Base-by-base conservation (phyloP, 1,140 invertebrate species). In the Bicyclus anynana region DNA sequence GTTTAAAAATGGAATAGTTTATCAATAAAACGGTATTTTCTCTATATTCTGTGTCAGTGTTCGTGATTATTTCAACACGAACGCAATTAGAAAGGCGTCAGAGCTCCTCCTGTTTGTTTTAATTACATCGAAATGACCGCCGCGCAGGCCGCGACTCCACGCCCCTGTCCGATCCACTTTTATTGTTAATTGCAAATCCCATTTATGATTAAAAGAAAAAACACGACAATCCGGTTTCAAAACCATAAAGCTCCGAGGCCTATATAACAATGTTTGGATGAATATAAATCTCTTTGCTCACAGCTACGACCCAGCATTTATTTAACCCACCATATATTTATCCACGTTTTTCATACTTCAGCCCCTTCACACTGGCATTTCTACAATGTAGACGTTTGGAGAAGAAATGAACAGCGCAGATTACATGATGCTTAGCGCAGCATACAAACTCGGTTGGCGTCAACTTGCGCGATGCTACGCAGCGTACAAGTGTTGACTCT, bases 21-120 rank as follows among this genome's bases (percentile, higher is more conserved):
- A 20, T 23, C 16, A 14, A 26, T 21, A 20, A 40, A 35, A 58
- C 27, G 46, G 29, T 14, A 38, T 53, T 44, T 21, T 70, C 55
- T 71, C 67, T 68, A 67, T 70, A 67, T 72, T 67, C 63, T 73
- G 70, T 77, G 65, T 73, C 66, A 77, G 79, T 77, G 65, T 61
- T 70, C 69, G 75, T 85, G 78, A 87, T 85, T 87, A 87, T 81
- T 85, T 83, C 74, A 83, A 84, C 75, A 74, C 74, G 77, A 79
- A 84, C 80, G 78, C 82, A 87, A 87, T 85, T 83, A 85, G 76
- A 78, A 77, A 84, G 79, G 82, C 84, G 80, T 84, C 70, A 70
- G 67, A 74, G 77, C 74, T 77, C 67, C 75, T 83, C 76, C 77
- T 87, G 84, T 87, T 87, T 84, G 84, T 85, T 87, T 87, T 87